phyloP scores from a whole-genome alignment of 1,140 invertebrate genomes.

The Scaptomyza montana region DNA sequence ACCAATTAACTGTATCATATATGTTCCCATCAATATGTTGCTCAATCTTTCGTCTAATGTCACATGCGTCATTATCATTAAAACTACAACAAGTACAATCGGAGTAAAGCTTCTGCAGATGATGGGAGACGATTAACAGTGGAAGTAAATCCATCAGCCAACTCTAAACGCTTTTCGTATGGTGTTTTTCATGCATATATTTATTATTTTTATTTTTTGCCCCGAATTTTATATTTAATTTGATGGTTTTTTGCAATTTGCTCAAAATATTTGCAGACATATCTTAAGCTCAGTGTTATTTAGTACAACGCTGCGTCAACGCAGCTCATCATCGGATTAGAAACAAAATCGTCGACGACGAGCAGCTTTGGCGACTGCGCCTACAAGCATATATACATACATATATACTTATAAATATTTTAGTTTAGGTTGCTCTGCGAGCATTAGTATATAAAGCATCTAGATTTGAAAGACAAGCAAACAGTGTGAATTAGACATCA shows the following conservation, averaged over 20 bases:
- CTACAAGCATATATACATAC: slow-evolving; percentile 5
- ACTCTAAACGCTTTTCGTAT: slow-evolving; percentile 28
- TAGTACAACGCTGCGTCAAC: slow-evolving; percentile 48
- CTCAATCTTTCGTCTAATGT: slow-evolving; percentile 27
- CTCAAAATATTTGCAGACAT: slow-evolving; percentile 47
- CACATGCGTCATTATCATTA: slow-evolving; percentile 37
- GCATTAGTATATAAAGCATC: slow-evolving; percentile 52
- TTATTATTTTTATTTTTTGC: slow-evolving; percentile 34
- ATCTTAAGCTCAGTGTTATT: slow-evolving; percentile 66
- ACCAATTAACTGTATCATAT: slow-evolving; percentile 11
- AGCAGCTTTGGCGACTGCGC: slow-evolving; percentile 16
- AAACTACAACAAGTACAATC: slow-evolving; percentile 28
- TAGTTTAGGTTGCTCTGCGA: slow-evolving; percentile 22
- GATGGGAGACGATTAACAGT: neutral
- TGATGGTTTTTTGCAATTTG: slow-evolving; percentile 53
- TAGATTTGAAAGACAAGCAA: slow-evolving; percentile 59
- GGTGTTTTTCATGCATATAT: slow-evolving; percentile 22
- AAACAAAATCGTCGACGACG: slow-evolving; percentile 35
- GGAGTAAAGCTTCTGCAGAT: slow-evolving; percentile 22
- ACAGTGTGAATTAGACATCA: slow-evolving; percentile 73
- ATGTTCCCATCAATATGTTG: slow-evolving; percentile 14
- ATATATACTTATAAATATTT: neutral
- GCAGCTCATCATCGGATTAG: slow-evolving; percentile 68
- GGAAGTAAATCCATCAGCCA: slow-evolving; percentile 40
- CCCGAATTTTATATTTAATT: slow-evolving; percentile 57